Evolutionary conservation across 1,140 invertebrate species (phyloP).

Genomic region (Brachionus angularis): DNA sequence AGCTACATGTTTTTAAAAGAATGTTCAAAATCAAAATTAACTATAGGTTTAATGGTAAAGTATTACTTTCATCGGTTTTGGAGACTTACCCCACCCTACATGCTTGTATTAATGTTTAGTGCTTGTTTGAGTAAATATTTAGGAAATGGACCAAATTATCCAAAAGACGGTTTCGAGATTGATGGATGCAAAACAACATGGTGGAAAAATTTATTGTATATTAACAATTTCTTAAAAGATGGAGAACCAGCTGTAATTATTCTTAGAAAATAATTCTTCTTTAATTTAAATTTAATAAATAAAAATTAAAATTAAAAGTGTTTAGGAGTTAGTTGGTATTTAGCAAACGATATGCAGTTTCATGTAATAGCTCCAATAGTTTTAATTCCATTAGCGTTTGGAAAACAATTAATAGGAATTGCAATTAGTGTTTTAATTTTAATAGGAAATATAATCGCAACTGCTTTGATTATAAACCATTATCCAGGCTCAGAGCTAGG

Average conservation of each 20-base stretch:
- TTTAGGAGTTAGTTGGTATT: constrained; percentile 70
- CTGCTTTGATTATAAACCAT: not conserved
- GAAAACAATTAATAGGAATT: constrained; percentile 17
- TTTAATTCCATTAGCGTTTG: constrained; percentile 47
- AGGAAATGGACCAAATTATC: constrained; percentile 26
- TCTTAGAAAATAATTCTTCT: not conserved
- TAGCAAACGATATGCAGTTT: constrained; percentile 76
- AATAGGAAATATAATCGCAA: constrained; percentile 15
- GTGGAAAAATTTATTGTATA: constrained; percentile 41
- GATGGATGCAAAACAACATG: constrained; percentile 4
- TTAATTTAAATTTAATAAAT: not conserved
- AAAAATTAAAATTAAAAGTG: constrained; percentile 58
- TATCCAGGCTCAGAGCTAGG: constrained; percentile 37
- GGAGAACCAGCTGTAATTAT: too few species aligned
- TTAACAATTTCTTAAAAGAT: constrained; percentile 67
- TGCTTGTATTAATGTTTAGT: constrained; percentile 16
- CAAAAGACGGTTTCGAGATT: constrained; percentile 33
- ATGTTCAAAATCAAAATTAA: constrained; percentile 2
- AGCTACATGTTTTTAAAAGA: constrained; percentile 34
- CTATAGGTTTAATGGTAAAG: constrained; percentile 6
- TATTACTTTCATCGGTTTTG: constrained; percentile 43
- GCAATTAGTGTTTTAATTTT: not conserved
- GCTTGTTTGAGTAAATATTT: constrained; percentile 17
- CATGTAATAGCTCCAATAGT: constrained; percentile 68
- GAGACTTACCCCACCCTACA: constrained; percentile 31